Conservation (phyloP, 2,888 invertebrate genomes). For the Eugnorisma glareosa region DNA sequence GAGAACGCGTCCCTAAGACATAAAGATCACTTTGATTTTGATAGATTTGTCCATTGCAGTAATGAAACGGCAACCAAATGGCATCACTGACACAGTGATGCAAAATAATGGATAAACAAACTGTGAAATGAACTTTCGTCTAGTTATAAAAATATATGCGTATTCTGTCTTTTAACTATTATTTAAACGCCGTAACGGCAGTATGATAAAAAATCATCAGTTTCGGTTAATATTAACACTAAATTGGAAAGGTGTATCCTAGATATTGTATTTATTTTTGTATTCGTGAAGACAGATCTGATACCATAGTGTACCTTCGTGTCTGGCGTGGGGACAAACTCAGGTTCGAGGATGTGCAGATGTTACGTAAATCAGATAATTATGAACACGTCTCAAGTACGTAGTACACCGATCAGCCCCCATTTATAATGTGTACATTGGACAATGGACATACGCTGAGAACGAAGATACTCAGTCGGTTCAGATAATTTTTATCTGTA, state of each 20-base stretch:
- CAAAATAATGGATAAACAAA: neutral
- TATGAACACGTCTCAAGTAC: neutral
- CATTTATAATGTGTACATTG: neutral
- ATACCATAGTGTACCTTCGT: neutral
- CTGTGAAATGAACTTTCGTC: neutral
- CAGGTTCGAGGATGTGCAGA: neutral
- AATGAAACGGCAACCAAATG: neutral
- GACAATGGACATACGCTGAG: neutral
- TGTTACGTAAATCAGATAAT: neutral
- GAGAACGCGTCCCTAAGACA: too few species aligned
- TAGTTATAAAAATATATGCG: slow-evolving; percentile 26
- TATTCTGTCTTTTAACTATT: slow-evolving; percentile 6
- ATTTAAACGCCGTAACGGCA: neutral
- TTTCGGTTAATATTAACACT: neutral
- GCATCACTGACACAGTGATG: neutral
- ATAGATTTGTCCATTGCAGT: neutral
- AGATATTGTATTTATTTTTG: slow-evolving; percentile 1
- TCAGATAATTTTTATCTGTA: neutral
- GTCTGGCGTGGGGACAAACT: neutral
- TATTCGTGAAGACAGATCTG: slow-evolving; percentile 32
- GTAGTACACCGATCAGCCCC: neutral
- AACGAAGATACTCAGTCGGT: neutral
- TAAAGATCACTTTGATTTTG: neutral
- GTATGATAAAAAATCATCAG: slow-evolving; percentile 10
- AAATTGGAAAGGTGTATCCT: neutral